Evolutionary conservation across 2,888 invertebrate genomes (phyloP), one percentile per base, ranked within the genome.

Genomic region (Lasioglossum villosulum): DNA sequence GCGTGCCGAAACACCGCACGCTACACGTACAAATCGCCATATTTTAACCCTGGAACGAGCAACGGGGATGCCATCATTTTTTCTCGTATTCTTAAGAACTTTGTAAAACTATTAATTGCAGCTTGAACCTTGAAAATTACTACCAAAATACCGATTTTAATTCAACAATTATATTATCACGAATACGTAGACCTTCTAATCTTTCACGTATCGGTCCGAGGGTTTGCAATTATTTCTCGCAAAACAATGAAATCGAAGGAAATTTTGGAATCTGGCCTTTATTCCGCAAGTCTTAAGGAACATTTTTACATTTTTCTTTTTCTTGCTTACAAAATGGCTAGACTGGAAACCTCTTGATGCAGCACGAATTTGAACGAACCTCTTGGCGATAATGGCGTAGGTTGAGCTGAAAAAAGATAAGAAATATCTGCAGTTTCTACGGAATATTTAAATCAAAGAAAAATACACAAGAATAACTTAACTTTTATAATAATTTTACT

Each of bases 31-130:
- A 63, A 82, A 39, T 75, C 42, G 42, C 78, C 75, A 81, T 86
- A 77, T 85, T 85, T 86, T 78, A 85, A 56, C n/a, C n/a, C n/a
- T 56, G 56, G 56, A 56, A n/a, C n/a, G 56, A 56, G 23, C 12
- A n/a, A 56, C 12, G n/a, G 56, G 56, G 56, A 12, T 4, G 10
- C n/a, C n/a, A 14, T 12, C n/a, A 0, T n/a, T 56, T n/a, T 56
- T 56, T n/a, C 56, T 56, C 56, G n/a, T 56, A 10, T 56, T 12
- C n/a, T n/a, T 10, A 10, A 56, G 12, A 56, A 56, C 56, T 12
- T 56, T 4, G 12, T n/a, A n/a, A 56, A 56, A n/a, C 56, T 56
- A 56, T 56, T 56, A n/a, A 56, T 75, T 39, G 63, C 34, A 75
- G 45, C 16, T 39, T 23, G 56, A 84, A 84, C 52, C n/a, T 23